Conservation (phyloP, 1,140 invertebrate species). For the Brachionus rubens region DNA sequence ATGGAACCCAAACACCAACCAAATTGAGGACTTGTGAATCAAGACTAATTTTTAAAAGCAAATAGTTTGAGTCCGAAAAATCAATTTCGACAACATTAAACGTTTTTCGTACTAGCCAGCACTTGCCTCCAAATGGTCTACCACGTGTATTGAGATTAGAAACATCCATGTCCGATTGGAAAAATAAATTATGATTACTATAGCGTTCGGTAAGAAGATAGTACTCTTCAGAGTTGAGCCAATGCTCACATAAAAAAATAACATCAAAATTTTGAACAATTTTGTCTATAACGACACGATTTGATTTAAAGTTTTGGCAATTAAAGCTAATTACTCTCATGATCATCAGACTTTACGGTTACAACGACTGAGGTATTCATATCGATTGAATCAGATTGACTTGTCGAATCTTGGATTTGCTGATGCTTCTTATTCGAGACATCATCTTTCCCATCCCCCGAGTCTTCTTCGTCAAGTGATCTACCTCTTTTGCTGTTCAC, state of each 20-base stretch:
- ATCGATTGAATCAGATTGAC: too few species aligned
- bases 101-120: not conserved
- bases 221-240: slow-evolving; percentile 19
- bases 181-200: slow-evolving; percentile 31
- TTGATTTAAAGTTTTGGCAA: slow-evolving; percentile 19
- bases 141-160: not conserved
- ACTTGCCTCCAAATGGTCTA: slow-evolving; percentile 2
- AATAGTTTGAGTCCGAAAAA: not conserved
- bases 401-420: not conserved
- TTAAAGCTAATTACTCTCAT: slow-evolving; percentile 1
- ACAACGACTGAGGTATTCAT: not conserved
- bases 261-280: not conserved
- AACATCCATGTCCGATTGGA: slow-evolving; percentile 26
- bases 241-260: slow-evolving; percentile 23
- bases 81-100: not conserved
- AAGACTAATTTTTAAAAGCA: not conserved
- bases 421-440: not conserved
- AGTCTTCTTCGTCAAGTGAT: not conserved
- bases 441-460: not conserved
- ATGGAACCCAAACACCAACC: slow-evolving; percentile 19
- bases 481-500: not conserved
- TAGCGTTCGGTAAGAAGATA: not conserved
- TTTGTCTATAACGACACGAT: slow-evolving; percentile 1
- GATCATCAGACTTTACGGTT: not conserved
- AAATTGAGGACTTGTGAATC: not conserved